Percentiles rank a stretch among this genome's conserved stretches.
phyloP scores from a whole-genome alignment of 2,888 invertebrate species.

The Cephus runcator region DNA sequence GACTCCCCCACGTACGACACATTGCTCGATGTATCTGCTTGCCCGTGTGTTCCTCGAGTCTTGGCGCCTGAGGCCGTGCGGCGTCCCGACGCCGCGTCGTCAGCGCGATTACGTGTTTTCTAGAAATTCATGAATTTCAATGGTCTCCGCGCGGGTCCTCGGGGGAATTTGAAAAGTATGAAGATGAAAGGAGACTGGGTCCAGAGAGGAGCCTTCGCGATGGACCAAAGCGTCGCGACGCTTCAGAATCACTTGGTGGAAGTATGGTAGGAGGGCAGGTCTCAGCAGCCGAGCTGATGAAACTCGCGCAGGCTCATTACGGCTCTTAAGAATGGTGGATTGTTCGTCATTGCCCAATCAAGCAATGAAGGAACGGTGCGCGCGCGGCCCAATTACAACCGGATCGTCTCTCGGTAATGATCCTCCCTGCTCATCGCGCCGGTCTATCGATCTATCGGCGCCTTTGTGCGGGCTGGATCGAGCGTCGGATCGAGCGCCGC shows the following conservation, averaged over 20 bases:
- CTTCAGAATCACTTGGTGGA: neutral
- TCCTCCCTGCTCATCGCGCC: conserved; percentile 1
- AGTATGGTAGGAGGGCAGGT: neutral
- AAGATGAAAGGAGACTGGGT: no score
- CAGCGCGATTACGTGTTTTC: no score
- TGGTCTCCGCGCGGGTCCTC: no score
- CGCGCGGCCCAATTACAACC: conserved; percentile 44
- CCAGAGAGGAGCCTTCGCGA: no score
- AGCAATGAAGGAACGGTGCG: conserved; percentile 4
- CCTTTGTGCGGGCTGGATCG: conserved; percentile 9
- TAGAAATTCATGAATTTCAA: no score
- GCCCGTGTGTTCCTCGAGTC: conserved; percentile 1
- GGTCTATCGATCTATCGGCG: conserved; percentile 18
- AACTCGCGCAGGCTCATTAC: conserved; percentile 33
- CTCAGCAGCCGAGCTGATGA: neutral
- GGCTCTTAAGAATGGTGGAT: conserved; percentile 37
- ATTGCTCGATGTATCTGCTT: conserved; percentile 16
- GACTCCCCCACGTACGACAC: conserved; percentile 58
- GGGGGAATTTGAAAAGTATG: no score
- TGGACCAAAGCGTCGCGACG: conserved; percentile 7
- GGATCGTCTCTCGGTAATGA: conserved; percentile 6
- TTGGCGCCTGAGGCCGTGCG: no score
- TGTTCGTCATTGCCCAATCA: conserved; percentile 45
- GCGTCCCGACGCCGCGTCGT: no score
- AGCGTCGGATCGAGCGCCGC: conserved; percentile 11